Conservation (phyloP, 2,113 vertebrate species). For the Thalassarche chlororhynchos region DNA sequence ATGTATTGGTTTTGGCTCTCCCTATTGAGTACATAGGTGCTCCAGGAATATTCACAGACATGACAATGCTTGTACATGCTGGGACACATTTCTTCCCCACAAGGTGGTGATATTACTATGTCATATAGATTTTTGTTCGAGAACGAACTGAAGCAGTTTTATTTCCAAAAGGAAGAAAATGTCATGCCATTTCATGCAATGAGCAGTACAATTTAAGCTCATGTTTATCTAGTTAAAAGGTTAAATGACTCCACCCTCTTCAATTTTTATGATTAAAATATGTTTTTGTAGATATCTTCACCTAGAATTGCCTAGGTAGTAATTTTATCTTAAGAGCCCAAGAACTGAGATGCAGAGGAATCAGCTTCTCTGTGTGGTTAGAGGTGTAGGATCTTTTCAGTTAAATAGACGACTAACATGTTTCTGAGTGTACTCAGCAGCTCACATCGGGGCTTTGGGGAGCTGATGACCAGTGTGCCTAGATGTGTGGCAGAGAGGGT, state of each 20-base stretch:
- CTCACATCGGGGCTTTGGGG: not conserved
- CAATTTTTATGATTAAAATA: not conserved
- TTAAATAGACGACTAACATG: not conserved
- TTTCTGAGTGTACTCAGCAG: not conserved
- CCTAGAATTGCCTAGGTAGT: not conserved
- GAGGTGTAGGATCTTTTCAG: not conserved
- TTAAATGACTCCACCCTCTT: not conserved
- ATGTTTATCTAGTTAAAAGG: not conserved
- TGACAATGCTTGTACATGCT: not conserved
- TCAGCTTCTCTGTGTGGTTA: not conserved
- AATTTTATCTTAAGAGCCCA: not conserved
- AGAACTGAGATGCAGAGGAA: not conserved
- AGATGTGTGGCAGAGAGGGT: not conserved
- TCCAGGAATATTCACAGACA: not conserved
- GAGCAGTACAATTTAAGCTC: not conserved
- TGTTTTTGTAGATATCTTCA: not conserved
- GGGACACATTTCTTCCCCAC: slow-evolving; percentile 8
- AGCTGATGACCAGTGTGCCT: not conserved
- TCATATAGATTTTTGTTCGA: not conserved
- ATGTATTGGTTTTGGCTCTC: not conserved
- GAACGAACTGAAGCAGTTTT: not conserved
- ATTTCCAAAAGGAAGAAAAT: not conserved
- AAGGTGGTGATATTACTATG: slow-evolving; percentile 48
- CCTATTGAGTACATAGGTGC: not conserved
- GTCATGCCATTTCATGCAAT: not conserved